Evolutionary conservation across 2,888 invertebrate species (phyloP), one percentile per base, ranked within the genome.

Genomic region (Zaprionus obscuricornis): DNA sequence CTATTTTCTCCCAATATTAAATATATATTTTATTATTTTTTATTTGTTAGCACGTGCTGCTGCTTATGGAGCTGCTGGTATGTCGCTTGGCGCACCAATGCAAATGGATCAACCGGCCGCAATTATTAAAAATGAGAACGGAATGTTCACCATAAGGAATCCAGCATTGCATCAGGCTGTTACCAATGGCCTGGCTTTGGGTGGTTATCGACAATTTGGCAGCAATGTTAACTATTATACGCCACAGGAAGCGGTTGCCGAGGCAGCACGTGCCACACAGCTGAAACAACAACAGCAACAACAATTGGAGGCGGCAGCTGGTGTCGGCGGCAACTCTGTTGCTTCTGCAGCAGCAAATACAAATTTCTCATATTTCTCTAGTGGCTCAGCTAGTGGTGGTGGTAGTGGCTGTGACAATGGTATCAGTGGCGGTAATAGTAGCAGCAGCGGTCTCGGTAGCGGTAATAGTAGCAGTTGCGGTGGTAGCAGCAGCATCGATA

Each of bases 131-230:
- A 93, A 93, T 67, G 94, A 93, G 62, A 93, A 94, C 79, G 95
- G 95, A 6, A 96, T 96, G 95, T 96, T 95, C 58, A 96, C 96
- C 0, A 96, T 96, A 42, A 91, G 96, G 7, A 96, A 95, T 89
- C 96, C 96, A 0, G 90, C 90, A 6, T 52, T 90, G 42, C 90
- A 90, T 63, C 89, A 90, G 45, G 89, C 89, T 4, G 90, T 89
- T 0, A 90, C 90, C 5, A 89, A 88, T 62, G 88, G 89, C 1
- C 63, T 89, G 42, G 81, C 88, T 5, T 81, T 88, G 54, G 84
- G 86, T 24, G 88, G 86, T 8, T 90, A 89, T 65, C 86, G 88
- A 6, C 89, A 88, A 57, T 89, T 89, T 60, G 84, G 85, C 45
- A 84, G 87, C 47, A 89, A 88, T 55, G 87, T 88, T 39, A 89